Evolutionary conservation across 2,888 invertebrate species (phyloP).

Genomic region (Aphelenchoides bicaudatus): DNA sequence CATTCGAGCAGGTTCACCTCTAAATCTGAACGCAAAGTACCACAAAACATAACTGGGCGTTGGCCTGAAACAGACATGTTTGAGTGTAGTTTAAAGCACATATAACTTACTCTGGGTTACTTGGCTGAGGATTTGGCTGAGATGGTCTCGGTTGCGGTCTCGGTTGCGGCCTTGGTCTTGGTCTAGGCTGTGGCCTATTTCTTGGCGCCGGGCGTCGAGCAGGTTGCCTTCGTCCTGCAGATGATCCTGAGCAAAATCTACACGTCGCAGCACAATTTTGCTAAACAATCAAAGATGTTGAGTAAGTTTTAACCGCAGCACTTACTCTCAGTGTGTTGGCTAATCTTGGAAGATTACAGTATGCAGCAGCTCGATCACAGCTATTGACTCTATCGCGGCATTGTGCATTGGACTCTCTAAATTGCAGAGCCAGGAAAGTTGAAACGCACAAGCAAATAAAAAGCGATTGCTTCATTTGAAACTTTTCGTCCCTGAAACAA

Average conservation of each 20-base stretch:
- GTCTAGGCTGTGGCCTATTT: not conserved
- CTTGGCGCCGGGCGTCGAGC: no score
- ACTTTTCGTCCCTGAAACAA: no score
- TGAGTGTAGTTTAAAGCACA: no score
- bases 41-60: not conserved
- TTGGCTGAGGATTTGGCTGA: no score
- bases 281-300: not conserved
- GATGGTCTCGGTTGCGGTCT: no score
- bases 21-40: constrained; percentile 1
- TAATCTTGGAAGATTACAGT: not conserved
- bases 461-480: no score
- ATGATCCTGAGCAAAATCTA: no score
- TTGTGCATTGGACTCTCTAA: no score
- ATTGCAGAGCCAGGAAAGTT: no score
- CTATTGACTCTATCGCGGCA: not conserved
- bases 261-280: no score
- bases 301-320: not conserved
- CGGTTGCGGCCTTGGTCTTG: not conserved
- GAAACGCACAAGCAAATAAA: no score
- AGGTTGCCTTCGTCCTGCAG: not conserved
- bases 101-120: no score
- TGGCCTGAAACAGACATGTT: not conserved
- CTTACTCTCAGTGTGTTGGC: not conserved
- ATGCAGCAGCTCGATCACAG: not conserved
- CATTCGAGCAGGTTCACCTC: constrained; percentile 6